phyloP scores from a whole-genome alignment of 2,888 invertebrate species.

The Euproctis similis region DNA sequence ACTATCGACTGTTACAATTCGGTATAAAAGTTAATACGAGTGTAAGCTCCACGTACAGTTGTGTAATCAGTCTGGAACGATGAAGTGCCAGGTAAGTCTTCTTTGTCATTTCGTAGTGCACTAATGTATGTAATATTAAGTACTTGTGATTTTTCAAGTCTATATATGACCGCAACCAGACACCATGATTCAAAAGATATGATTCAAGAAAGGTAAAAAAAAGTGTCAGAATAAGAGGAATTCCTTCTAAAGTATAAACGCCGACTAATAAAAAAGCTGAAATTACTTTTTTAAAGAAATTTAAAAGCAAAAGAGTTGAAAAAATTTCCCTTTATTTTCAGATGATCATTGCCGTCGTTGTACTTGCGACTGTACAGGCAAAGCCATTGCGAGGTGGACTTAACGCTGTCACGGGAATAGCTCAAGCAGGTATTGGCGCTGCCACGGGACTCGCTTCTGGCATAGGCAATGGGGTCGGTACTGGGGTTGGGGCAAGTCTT shows the following conservation, averaged over 20 bases:
- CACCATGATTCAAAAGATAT: too few species aligned
- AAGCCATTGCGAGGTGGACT: slow-evolving; percentile 6
- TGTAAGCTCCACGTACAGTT: slow-evolving; percentile 7
- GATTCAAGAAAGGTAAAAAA: too few species aligned
- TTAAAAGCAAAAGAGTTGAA: not conserved
- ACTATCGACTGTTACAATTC: too few species aligned
- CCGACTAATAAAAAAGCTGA: too few species aligned
- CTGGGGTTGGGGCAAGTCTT: not conserved
- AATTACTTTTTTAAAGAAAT: not conserved
- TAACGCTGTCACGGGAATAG: not conserved
- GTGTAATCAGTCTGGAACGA: slow-evolving; percentile 9
- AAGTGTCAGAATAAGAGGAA: too few species aligned
- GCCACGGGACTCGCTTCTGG: not conserved
- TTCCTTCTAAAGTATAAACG: too few species aligned
- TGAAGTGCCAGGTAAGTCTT: slow-evolving; percentile 20
- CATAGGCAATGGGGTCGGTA: not conserved
- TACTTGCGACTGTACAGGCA: slow-evolving; percentile 12
- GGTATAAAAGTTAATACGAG: slow-evolving; percentile 16
- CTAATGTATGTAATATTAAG: too few species aligned
- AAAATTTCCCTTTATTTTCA: slow-evolving; percentile 2
- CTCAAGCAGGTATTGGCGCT: not conserved
- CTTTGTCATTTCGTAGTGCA: too few species aligned
- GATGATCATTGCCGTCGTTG: slow-evolving; percentile 12
- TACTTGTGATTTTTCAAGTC: too few species aligned
- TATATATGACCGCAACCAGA: too few species aligned